phyloP scores from a whole-genome alignment of 2,888 invertebrate species.

The Acrobasis repandana region DNA sequence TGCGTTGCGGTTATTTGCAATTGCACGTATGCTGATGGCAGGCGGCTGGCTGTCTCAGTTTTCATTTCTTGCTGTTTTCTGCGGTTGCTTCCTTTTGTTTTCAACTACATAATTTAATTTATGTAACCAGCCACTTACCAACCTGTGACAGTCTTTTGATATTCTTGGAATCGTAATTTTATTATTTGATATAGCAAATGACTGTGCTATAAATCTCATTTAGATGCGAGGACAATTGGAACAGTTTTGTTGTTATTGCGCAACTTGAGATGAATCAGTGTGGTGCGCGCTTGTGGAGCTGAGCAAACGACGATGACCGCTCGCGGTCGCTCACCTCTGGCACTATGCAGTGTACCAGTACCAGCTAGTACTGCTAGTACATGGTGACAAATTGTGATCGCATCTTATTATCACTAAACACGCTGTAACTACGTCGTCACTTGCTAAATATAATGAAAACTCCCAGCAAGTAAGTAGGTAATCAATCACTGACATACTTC shows the following conservation, averaged over 20 bases:
- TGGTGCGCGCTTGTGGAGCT: conserved; percentile 28
- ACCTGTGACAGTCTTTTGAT: too few species aligned
- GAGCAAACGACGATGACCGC: conserved; percentile 62
- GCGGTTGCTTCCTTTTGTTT: too few species aligned
- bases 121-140: too few species aligned
- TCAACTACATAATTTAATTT: too few species aligned
- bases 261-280: conserved; percentile 55
- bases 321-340: conserved; percentile 69
- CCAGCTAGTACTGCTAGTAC: background rate
- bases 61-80: background rate
- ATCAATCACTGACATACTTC: background rate
- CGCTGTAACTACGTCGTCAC: background rate
- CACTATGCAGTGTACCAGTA: background rate
- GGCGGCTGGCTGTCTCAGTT: conserved; percentile 7
- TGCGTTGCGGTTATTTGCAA: conserved; percentile 12
- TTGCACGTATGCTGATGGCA: background rate
- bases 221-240: conserved; percentile 11
- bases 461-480: background rate
- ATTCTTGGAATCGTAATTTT: background rate
- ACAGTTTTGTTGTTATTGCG: conserved; percentile 38
- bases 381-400: background rate
- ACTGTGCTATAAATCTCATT: conserved; percentile 6
- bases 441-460: background rate
- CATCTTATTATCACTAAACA: background rate
- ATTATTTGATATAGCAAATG: background rate